A percentile compares a stretch with the other conserved stretches of the same genome.
Conservation (phyloP, 2,888 invertebrate species). For the Hermodice carunculata region DNA sequence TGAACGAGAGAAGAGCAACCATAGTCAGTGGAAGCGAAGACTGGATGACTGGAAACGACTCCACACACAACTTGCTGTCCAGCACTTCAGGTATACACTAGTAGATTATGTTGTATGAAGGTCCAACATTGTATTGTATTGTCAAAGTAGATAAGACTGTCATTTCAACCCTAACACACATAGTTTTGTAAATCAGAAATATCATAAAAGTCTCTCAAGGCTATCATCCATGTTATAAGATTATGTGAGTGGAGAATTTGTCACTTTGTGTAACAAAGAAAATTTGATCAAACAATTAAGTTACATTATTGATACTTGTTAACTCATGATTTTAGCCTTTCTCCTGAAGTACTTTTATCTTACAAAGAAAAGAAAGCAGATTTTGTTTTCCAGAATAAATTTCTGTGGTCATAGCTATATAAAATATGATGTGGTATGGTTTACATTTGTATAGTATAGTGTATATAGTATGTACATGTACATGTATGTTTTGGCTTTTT, state of each 20-base stretch:
- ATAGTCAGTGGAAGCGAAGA: conserved; percentile 56
- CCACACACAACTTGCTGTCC: conserved; percentile 51
- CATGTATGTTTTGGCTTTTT: no score
- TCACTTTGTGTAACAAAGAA: no score
- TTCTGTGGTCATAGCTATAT: neutral
- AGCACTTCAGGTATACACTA: conserved; percentile 53
- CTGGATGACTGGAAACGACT: conserved; percentile 63
- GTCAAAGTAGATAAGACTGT: no score
- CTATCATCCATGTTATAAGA: neutral
- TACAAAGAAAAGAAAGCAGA: no score
- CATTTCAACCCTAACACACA: neutral
- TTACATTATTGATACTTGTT: no score
- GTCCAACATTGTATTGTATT: no score
- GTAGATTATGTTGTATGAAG: no score
- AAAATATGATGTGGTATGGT: neutral
- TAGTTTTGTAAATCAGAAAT: neutral
- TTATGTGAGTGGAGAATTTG: no score
- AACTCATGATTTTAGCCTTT: neutral
- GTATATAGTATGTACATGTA: neutral
- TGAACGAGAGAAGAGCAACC: conserved; percentile 64
- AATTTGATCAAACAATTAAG: no score
- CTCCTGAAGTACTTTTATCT: neutral
- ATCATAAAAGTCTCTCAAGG: neutral
- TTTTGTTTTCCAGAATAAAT: no score
- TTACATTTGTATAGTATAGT: neutral